A percentile compares a stretch with the other conserved stretches of the same genome.
These are phyloP conservation scores for Melieria crassipennis DNA, from an alignment of 2,888 invertebrate genomes.

Conservation along the genomic window DNA sequence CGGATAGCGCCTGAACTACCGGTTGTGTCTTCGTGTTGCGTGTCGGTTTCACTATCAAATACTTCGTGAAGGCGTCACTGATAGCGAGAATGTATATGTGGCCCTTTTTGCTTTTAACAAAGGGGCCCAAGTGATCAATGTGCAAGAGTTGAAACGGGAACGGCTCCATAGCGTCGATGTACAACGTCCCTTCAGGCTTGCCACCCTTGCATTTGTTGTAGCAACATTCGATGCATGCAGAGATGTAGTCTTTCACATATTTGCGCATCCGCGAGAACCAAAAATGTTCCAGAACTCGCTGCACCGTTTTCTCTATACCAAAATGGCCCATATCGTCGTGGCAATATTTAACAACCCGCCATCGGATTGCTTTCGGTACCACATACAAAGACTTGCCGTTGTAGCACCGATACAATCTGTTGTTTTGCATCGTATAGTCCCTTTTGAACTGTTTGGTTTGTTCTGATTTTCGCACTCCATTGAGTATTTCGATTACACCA, in stretches of 20 bases:
- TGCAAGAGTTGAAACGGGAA: conserved; percentile 25
- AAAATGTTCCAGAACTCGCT: conserved; percentile 21
- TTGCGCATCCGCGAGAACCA: conserved; percentile 28
- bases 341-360: conserved; percentile 6
- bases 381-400: conserved; percentile 1
- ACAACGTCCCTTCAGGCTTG: conserved; percentile 24
- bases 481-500: conserved; percentile 5
- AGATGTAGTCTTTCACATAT: conserved; percentile 29
- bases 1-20: conserved; percentile 36
- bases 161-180: neutral
- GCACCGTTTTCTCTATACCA: conserved; percentile 9
- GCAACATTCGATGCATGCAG: conserved; percentile 34
- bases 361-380: conserved; percentile 4
- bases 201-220: conserved; percentile 23
- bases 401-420: conserved; percentile 12
- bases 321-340: conserved; percentile 16
- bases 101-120: conserved; percentile 33
- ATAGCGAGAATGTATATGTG: too few species aligned
- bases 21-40: conserved; percentile 35
- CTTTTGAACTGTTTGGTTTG: conserved; percentile 3
- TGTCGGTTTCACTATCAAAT: conserved; percentile 38
- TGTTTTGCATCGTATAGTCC: conserved; percentile 23
- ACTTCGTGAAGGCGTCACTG: conserved; percentile 40
- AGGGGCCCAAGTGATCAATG: conserved; percentile 32
- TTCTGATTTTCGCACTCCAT: neutral